A percentile compares a stretch with the other conserved stretches of the same genome.
These are phyloP conservation scores for Epinephelus malabaricus DNA, from an alignment of 2,797 vertebrate genomes.

Conservation along the genomic window DNA sequence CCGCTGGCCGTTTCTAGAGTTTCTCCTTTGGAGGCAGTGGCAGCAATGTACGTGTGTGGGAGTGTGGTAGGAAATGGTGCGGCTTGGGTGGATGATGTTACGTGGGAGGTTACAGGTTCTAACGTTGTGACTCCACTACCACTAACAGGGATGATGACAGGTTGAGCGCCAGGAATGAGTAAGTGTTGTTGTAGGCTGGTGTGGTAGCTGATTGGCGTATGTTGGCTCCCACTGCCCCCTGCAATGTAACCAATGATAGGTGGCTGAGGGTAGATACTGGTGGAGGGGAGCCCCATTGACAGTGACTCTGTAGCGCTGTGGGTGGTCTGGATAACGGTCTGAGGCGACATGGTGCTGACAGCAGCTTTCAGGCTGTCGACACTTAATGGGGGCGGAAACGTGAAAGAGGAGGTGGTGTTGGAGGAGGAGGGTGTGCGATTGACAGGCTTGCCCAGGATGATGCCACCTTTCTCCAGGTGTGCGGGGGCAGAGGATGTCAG, in stretches of 20 bases:
- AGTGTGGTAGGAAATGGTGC: constrained; percentile 89
- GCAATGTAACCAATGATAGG: constrained; percentile 96
- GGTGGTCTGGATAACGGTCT: constrained; percentile 96
- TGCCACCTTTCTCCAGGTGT: constrained; percentile 90
- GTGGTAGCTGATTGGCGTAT: constrained; percentile 91
- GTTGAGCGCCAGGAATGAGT: constrained; percentile 95
- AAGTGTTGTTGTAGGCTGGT: constrained; percentile 93
- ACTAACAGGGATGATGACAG: constrained; percentile 94
- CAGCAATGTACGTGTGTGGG: constrained; percentile 92
- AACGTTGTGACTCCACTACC: constrained; percentile 86
- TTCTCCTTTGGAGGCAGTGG: constrained; percentile 91
- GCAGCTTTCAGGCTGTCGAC: constrained; percentile 89
- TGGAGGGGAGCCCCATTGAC: constrained; percentile 90
- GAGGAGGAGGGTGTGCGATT: constrained; percentile 87
- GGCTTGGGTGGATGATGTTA: constrained; percentile 84
- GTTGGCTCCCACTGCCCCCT: constrained; percentile 81
- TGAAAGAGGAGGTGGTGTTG: constrained; percentile 86
- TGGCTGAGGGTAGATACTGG: constrained; percentile 92
- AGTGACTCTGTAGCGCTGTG: constrained; percentile 92
- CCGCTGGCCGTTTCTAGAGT: constrained; percentile 84
- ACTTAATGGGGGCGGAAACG: constrained; percentile 87
- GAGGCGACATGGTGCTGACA: constrained; percentile 89
- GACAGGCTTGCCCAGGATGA: constrained; percentile 90
- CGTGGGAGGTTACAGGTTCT: constrained; percentile 88
- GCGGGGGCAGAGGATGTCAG: constrained; percentile 84